Base-by-base conservation (phyloP, 2,797 vertebrate species). In the Pelodytes ibericus region DNA sequence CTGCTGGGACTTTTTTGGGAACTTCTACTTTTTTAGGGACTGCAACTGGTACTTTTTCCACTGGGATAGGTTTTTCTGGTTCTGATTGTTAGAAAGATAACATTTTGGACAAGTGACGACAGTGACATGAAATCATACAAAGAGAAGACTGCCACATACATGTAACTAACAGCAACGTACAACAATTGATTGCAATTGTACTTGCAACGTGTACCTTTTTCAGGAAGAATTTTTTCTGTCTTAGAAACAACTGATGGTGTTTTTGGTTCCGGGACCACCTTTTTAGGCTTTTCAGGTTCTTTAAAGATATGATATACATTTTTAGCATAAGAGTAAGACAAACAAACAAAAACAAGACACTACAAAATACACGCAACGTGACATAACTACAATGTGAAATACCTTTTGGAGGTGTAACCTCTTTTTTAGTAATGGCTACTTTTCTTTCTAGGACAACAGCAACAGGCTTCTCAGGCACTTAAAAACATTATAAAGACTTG, bases 21-120 rank as follows among this genome's bases (percentile, higher is more conserved):
- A 85, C 69, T 75, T 86, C 82, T 78, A 89, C 88, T 82, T 69
- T 89, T 89, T 91, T 90, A 86, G 86, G 82, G 84, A 88, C 69
- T 33, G 88, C 88, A 83, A 83, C 81, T 70, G 82, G 83, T 44
- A 85, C 70, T 78, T 89, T 91, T 72, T 92, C 89, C 84, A 90
- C 89, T 73, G 86, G 84, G 24, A 77, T 80, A 75, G 82, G 66
- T 82, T 90, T 92, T 90, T 87, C 93, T 27, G 72, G 80, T 31
- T 75, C 82, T 49, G 47, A 83, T 70, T 29, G 79, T 60, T 83
- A 36, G 39, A 62, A 41, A 74, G 30, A 75, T 25, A 58, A 58
- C 18, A 18, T n/a, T 49, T 53, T 22, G 22, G 24, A 24, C 49
- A 16, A 24, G 8, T 22, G n/a, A 53, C 49, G 24, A 53, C 20